A percentile compares a stretch with the other conserved stretches of the same genome.
Evolutionary conservation across 2,113 vertebrate genomes (phyloP).

Genomic region (Chaetops frenatus): DNA sequence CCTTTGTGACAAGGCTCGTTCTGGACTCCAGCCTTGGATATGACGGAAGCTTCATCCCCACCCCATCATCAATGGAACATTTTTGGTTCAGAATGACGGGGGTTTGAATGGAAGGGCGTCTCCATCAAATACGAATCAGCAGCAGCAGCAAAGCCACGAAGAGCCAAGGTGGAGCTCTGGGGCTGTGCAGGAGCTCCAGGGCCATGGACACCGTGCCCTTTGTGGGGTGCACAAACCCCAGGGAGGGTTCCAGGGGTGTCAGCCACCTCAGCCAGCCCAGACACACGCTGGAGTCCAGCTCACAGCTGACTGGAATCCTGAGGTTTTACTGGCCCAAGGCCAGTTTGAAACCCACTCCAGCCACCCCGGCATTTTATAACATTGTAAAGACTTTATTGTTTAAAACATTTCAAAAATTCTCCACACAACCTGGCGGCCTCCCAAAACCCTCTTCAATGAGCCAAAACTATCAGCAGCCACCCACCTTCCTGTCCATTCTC

Average conservation of each 20-base stretch:
- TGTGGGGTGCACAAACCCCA: neutral
- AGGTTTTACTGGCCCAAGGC: constrained; percentile 67
- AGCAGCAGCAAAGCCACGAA: neutral
- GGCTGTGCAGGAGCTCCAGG: fast-evolving
- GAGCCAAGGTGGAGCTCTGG: neutral
- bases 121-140: fast-evolving
- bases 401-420: constrained; percentile 70
- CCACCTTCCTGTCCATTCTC: constrained; percentile 67
- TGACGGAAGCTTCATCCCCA: neutral
- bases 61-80: fast-evolving
- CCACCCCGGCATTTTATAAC: constrained; percentile 71
- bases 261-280: constrained; percentile 65
- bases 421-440: constrained; percentile 67
- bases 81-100: neutral
- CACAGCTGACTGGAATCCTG: constrained; percentile 71
- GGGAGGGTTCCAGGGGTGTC: neutral
- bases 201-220: neutral
- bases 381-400: constrained; percentile 78
- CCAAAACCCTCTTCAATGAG: constrained; percentile 72
- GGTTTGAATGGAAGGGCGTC: neutral
- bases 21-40: neutral
- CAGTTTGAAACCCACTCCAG: constrained; percentile 57
- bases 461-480: constrained; percentile 81
- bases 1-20: neutral
- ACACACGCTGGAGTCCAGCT: constrained; percentile 47